Conservation (phyloP, 2,797 vertebrate species). For the Eutrigla gurnardus region DNA sequence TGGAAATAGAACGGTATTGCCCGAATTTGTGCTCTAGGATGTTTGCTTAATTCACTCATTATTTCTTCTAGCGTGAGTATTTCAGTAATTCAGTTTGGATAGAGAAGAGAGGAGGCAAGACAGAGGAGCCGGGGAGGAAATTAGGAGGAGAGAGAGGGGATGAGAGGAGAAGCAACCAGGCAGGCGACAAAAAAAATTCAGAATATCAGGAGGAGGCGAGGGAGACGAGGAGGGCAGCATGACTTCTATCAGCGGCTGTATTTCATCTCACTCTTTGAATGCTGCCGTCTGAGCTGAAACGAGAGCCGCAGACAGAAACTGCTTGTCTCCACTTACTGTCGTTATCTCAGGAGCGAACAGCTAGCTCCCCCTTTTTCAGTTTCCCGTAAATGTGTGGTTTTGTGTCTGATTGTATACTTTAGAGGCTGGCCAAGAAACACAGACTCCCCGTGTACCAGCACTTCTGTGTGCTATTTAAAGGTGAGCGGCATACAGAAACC, state of each 20-base stretch:
- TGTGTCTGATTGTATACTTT: slow-evolving; percentile 41
- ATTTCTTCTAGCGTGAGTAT: slow-evolving; percentile 11
- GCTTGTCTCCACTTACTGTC: slow-evolving; percentile 29
- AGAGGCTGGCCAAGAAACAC: slow-evolving; percentile 34
- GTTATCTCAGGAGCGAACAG: slow-evolving; percentile 20
- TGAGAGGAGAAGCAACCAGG: slow-evolving; percentile 3
- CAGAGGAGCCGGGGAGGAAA: slow-evolving; percentile 1
- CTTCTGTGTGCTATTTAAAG: slow-evolving; percentile 47
- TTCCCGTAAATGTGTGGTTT: slow-evolving; percentile 17
- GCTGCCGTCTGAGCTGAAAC: slow-evolving; percentile 41
- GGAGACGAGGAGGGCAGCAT: slow-evolving; percentile 40
- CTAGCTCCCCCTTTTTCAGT: neutral
- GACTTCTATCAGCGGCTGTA: slow-evolving; percentile 52
- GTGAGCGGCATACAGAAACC: slow-evolving; percentile 39
- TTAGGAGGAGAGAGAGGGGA: neutral
- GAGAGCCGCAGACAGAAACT: slow-evolving; percentile 29
- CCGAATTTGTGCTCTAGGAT: slow-evolving; percentile 15
- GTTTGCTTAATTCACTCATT: slow-evolving; percentile 26
- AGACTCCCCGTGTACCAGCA: slow-evolving; percentile 16
- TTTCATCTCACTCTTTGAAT: slow-evolving; percentile 42
- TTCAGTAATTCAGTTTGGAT: slow-evolving; percentile 15
- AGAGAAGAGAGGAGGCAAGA: slow-evolving; percentile 1
- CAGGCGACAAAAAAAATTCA: slow-evolving; percentile 27
- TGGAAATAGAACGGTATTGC: slow-evolving; percentile 4
- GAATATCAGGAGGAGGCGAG: slow-evolving; percentile 23